Base-by-base conservation (phyloP, 2,797 vertebrate species). In the Pantherophis vulpinus region DNA sequence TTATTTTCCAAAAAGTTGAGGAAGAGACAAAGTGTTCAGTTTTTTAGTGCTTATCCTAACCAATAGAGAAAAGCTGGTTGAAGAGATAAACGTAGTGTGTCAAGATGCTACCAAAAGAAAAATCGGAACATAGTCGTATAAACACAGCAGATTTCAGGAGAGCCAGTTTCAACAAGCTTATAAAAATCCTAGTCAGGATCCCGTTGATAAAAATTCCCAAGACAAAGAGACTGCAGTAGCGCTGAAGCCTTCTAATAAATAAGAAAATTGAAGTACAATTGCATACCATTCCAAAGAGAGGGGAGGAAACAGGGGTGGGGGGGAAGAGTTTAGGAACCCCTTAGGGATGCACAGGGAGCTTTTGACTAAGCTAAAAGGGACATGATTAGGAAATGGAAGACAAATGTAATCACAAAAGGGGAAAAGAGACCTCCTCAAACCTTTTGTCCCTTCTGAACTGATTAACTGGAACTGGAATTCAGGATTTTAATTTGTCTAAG, bases 261-360 rank as follows among this genome's bases (percentile, higher is more conserved):
- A 42, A 79, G 32, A 42, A 18, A 42, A 79, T 42, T 79, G 70
- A 79, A 37, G 16, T 79, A 37, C 70, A 79, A 23, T 79, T 79
- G 32, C 32, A 79, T 42, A 42, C 10, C 37, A 47, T 83, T 83
- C 74, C 37, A 47, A 47, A 47, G 18, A 23, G 0, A 37, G 9
- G 9, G 4, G 20, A 4, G 4, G 8, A 20, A 63, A 63, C 5
- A 0, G 23, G 18, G 47, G 6, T 7, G 6, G 37, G 37, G 37
- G 37, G 20, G 3, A 42, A 3, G 37, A 79, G 37, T 47, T 83
- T 83, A 83, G 37, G 9, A 25, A 23, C 18, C 9, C 37, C 4
- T 83, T 83, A 42, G 18, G 10, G 10, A 25, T 83, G 10, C 20
- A 47, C 37, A 5, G 74, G 74, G 37, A 47, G 20, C 10, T 83